Percentiles rank a stretch among this genome's conserved stretches.
Conservation (phyloP, 2,797 vertebrate species). For the Hyperoplus lanceolatus region DNA sequence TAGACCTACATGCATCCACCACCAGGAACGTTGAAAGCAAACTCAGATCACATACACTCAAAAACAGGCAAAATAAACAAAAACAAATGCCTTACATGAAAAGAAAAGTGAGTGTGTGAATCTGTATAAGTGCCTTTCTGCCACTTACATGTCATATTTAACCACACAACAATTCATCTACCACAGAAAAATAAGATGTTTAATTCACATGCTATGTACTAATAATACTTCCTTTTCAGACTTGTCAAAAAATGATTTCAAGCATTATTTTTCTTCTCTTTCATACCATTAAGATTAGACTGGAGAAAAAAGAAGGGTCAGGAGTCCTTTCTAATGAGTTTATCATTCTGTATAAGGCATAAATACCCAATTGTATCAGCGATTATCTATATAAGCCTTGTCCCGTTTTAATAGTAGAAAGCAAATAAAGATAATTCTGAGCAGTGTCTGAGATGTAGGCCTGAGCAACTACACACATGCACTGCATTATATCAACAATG, state of each 20-base stretch:
- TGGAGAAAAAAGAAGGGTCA: slow-evolving; percentile 22
- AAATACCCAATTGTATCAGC: slow-evolving; percentile 57
- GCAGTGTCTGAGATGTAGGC: slow-evolving; percentile 27
- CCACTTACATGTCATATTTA: not conserved
- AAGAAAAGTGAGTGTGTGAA: not conserved
- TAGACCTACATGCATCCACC: not conserved
- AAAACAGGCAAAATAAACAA: not conserved
- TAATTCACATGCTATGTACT: slow-evolving; percentile 14
- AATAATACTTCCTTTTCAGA: slow-evolving; percentile 35
- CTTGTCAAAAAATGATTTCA: slow-evolving; percentile 20
- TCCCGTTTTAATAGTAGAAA: slow-evolving; percentile 22
- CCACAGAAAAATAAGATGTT: slow-evolving; percentile 29
- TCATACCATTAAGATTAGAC: slow-evolving; percentile 51
- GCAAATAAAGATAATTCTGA: not conserved
- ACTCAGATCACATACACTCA: not conserved
- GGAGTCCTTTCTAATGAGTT: slow-evolving; percentile 67
- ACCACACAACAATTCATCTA: slow-evolving; percentile 4
- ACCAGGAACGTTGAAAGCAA: not conserved
- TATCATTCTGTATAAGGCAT: slow-evolving; percentile 53
- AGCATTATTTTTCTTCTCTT: slow-evolving; percentile 12
- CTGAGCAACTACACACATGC: slow-evolving; percentile 25
- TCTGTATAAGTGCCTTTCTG: not conserved
- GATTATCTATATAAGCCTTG: slow-evolving; percentile 46
- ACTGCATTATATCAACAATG: slow-evolving; percentile 33
- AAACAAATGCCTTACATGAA: not conserved